Evolutionary conservation across 2,888 invertebrate genomes (phyloP).

Genomic region (Clanis bilineata): DNA sequence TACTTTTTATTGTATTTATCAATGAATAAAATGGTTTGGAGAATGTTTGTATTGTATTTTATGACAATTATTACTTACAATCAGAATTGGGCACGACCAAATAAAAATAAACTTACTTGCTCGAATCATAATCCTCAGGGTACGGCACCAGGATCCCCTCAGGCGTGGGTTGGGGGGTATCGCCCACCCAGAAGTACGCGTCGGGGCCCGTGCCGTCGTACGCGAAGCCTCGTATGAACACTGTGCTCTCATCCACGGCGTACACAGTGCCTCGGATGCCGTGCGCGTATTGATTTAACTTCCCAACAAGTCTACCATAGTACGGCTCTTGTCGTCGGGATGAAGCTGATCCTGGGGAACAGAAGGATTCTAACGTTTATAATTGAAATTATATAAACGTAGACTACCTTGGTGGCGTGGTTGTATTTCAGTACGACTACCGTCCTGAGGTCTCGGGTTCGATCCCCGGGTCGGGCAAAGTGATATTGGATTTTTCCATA

Average conservation of each 20-base stretch:
- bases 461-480: too few species aligned
- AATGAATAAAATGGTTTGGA: too few species aligned
- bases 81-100: too few species aligned
- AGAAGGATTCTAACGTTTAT: background rate
- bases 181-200: slow-evolving; percentile 96
- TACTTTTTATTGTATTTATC: too few species aligned
- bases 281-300: slow-evolving; percentile 88
- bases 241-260: slow-evolving; percentile 93
- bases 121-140: slow-evolving; percentile 90
- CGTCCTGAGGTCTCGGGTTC: too few species aligned
- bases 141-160: slow-evolving; percentile 93
- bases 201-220: slow-evolving; percentile 95
- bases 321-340: slow-evolving; percentile 82
- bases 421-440: too few species aligned
- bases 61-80: too few species aligned
- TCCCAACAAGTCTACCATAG: slow-evolving; percentile 90
- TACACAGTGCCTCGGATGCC: slow-evolving; percentile 91
- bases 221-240: slow-evolving; percentile 92
- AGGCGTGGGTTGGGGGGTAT: slow-evolving; percentile 89
- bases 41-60: too few species aligned
- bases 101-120: slow-evolving; percentile 78
- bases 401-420: too few species aligned
- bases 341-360: slow-evolving; percentile 42
- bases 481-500: too few species aligned
- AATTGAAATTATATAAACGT: too few species aligned